Evolutionary conservation across 2,888 invertebrate species (phyloP).

Genomic region (Pristionchus arcanus): DNA sequence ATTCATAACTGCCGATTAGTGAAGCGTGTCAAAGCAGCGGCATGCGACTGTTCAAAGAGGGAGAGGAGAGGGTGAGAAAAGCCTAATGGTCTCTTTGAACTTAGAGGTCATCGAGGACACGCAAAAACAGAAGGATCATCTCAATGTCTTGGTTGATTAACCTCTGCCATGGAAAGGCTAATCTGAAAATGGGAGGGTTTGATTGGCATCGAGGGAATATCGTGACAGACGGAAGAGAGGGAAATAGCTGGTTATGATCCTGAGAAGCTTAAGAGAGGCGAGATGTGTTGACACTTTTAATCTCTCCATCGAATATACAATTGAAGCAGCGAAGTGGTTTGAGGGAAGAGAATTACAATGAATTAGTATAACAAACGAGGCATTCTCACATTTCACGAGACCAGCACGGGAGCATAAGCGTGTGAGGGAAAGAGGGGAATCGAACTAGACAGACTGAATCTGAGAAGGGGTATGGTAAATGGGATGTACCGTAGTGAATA

Average conservation of each 20-base stretch:
- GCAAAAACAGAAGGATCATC: background rate
- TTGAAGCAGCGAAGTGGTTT: slow-evolving; percentile 33
- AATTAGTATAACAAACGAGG: slow-evolving; percentile 45
- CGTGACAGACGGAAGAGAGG: slow-evolving; percentile 17
- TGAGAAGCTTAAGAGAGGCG: slow-evolving; percentile 26
- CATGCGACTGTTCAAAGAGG: background rate
- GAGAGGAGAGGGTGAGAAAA: slow-evolving; percentile 47
- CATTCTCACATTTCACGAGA: slow-evolving; percentile 50
- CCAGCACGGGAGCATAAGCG: slow-evolving; percentile 3
- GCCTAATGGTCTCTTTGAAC: slow-evolving; percentile 51
- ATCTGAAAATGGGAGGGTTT: slow-evolving; percentile 36
- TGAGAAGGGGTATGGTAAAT: background rate
- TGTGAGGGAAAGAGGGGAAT: background rate
- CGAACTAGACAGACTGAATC: background rate
- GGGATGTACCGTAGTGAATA: background rate
- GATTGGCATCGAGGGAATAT: slow-evolving; percentile 32
- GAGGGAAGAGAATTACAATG: slow-evolving; percentile 30
- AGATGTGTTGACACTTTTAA: slow-evolving; percentile 50
- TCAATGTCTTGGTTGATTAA: slow-evolving; percentile 39
- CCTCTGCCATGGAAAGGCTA: slow-evolving; percentile 7
- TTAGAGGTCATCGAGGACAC: background rate
- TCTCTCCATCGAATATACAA: slow-evolving; percentile 49
- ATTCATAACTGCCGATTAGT: slow-evolving; percentile 44
- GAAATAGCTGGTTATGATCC: slow-evolving; percentile 37
- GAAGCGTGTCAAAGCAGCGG: slow-evolving; percentile 48